These are phyloP conservation scores for Colostygia pectinataria DNA, from an alignment of 2,888 invertebrate species.

Conservation along the genomic window DNA sequence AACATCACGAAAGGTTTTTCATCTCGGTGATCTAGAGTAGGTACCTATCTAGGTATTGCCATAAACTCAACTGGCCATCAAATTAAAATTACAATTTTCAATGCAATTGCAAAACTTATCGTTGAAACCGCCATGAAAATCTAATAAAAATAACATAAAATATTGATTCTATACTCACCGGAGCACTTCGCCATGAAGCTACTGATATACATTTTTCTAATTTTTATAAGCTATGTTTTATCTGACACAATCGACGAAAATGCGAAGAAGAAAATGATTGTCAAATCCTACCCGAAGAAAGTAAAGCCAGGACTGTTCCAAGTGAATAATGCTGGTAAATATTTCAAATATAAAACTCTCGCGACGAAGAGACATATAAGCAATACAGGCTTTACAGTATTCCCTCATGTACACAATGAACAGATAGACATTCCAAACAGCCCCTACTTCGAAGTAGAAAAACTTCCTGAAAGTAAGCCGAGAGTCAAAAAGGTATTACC, in stretches of 20 bases:
- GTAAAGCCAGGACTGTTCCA: constrained; percentile 40
- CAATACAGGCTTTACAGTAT: constrained; percentile 50
- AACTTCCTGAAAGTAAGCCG: constrained; percentile 36
- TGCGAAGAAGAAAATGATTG: constrained; percentile 20
- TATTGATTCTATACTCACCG: constrained; percentile 21
- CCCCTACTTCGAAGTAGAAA: constrained; percentile 46
- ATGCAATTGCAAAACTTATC: constrained; percentile 43
- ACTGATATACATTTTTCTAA: constrained; percentile 21
- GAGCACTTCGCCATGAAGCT: constrained; percentile 26
- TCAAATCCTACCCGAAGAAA: constrained; percentile 46
- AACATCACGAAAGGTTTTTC: neutral
- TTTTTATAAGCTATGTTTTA: constrained; percentile 23
- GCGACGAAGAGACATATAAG: neutral
- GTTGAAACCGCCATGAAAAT: constrained; percentile 30
- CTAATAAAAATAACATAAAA: constrained; percentile 41
- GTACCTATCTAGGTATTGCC: neutral
- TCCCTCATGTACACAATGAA: constrained; percentile 30
- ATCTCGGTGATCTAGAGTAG: neutral
- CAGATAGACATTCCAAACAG: constrained; percentile 45
- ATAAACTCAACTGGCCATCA: constrained; percentile 24
- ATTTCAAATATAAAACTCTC: constrained; percentile 29
- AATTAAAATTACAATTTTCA: constrained; percentile 34
- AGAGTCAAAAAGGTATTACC: constrained; percentile 56
- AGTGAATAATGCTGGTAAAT: constrained; percentile 50
- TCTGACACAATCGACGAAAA: constrained; percentile 21